Evolutionary conservation across 2,888 invertebrate genomes (phyloP), one percentile per base, ranked within the genome.

Genomic region (Drosophila tripunctata): DNA sequence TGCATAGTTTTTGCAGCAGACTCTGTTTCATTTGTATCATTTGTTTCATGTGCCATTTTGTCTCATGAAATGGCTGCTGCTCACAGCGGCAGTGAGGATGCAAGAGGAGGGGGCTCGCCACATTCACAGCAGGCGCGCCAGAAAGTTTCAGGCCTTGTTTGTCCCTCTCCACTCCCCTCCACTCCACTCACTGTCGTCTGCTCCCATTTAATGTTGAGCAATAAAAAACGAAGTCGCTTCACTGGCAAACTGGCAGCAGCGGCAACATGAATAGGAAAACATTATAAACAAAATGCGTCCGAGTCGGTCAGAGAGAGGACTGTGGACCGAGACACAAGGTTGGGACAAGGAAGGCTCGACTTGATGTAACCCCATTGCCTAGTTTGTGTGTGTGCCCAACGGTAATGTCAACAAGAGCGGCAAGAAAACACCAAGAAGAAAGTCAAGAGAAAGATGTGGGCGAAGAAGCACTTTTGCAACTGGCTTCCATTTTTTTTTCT

Each of bases 231-330:
- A 63, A 71, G 72, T 62, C 55, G 66, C 54, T 70, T 41, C 50
- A 31, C 35, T 22, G 56, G 40, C 31, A 22, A 43, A 40, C 50
- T 51, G 35, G 43, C 41, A 43, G 14, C 43, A 35, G 24, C 41
- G 44, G 68, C 60, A 61, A 56, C 73, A 72, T 75, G 77, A 81
- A 78, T 78, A 73, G 79, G 64, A 69, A 67, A 73, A 62, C 77
- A 83, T 81, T 83, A 78, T 72, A 78, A 76, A 76, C 67, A 71
- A 80, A 78, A 65, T 79, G 73, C 45, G 66, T 64, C 70, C 70
- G 70, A 68, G 57, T 67, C 8, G 31, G 43, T 48, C 30, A 22
- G 10, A 27, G 44, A 50, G 31, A 12, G 12, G 31, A 3, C 31
- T 10, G 12, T 4, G 31, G 24, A 7, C 27, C 3, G 48, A 68